Evolutionary conservation across 2,888 invertebrate species (phyloP), one percentile per base, ranked within the genome.

Genomic region (Antheraea yamamai): DNA sequence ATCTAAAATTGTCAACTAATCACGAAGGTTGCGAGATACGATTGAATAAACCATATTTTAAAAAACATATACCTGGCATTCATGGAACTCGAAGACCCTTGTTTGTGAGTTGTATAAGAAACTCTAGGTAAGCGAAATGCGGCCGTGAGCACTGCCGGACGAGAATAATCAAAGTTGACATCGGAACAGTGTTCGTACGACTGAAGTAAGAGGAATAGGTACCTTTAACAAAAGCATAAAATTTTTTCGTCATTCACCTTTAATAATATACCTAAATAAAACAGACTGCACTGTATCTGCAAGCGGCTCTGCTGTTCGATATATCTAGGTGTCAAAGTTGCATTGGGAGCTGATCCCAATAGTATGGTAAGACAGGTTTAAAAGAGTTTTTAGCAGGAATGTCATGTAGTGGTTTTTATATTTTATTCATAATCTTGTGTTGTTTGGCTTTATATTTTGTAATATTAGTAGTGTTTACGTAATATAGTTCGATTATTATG

Each of bases 141-240:
- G 23, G 83, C 83, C 12, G 79, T 81, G 35, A 89, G 75, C 8
- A 89, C 85, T 2, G 90, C 83, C 1, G 91, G 89, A 12, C 87
- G 88, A 1, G 88, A 79, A 76, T 93, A 93, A 79, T 93, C 92
- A 76, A 89, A 91, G 80, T 91, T 88, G 35, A 81, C 81, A 30
- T 92, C 92, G 0, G 89, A 86, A 10, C 83, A 81, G 75, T 91
- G 87, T 77, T 94, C 94, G 76, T 97, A 97, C 78, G 98, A 97
- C 78, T 97, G 97, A 75, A 98, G 88, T 75, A 96, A 92, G 87
- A 97, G 97, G 82, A 97, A 92, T 16, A 97, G 85, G 79, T 95
- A 95, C 76, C 96, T 96, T 88, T 64, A 82, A 79, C 78, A 76
- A 79, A 55, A 77, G 0, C 39, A 70, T 70, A 18, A 39, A 4